phyloP scores from a whole-genome alignment of 2,797 vertebrate genomes.

The Geotrypetes seraphini region DNA sequence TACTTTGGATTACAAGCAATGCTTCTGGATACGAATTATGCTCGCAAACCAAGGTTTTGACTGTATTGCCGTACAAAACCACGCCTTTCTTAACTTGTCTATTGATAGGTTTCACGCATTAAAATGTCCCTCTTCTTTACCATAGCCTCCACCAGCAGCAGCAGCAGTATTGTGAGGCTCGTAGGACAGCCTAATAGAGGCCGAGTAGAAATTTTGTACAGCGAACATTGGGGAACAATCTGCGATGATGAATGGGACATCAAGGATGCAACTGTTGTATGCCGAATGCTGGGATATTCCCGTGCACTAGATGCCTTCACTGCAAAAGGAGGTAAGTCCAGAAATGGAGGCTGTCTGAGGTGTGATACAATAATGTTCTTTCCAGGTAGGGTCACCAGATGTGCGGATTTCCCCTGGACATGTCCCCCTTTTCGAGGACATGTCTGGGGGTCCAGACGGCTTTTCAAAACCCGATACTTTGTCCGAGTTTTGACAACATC shows the following conservation, averaged over 20 bases:
- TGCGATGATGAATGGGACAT: slow-evolving; percentile 64
- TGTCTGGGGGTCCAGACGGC: too few species aligned
- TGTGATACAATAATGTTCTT: too few species aligned
- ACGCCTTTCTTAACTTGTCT: background rate
- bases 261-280: slow-evolving; percentile 56
- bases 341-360: too few species aligned
- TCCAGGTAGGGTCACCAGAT: too few species aligned
- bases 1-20: too few species aligned
- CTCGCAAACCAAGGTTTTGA: too few species aligned
- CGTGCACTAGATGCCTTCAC: rapidly evolving
- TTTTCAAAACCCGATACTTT: too few species aligned
- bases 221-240: slow-evolving; percentile 65
- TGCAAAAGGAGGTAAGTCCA: slow-evolving; percentile 40
- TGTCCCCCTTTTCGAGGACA: too few species aligned
- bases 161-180: slow-evolving; percentile 10
- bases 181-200: slow-evolving; percentile 23
- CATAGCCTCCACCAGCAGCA: background rate
- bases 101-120: background rate
- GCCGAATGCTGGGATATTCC: slow-evolving; percentile 66
- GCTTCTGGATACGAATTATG: too few species aligned
- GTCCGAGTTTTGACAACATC: too few species aligned
- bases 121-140: rapidly evolving
- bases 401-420: too few species aligned
- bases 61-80: too few species aligned
- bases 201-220: slow-evolving; percentile 61